phyloP scores from a whole-genome alignment of 2,113 vertebrate species.

The Menidia beryllina region DNA sequence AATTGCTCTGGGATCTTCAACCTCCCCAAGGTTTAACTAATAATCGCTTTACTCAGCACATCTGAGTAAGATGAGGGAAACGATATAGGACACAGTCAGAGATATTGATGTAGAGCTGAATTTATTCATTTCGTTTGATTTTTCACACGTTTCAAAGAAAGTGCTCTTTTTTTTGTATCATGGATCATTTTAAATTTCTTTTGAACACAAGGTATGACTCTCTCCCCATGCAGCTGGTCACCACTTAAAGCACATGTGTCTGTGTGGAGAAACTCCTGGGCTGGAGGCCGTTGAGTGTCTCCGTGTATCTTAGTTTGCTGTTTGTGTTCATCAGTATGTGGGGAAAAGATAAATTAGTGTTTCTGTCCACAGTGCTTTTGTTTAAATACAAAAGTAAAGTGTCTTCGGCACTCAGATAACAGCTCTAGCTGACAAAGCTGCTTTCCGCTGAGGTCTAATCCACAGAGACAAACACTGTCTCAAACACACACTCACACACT shows the following conservation, averaged over 20 bases:
- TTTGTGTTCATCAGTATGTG: conserved; percentile 43
- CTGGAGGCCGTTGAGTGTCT: conserved; percentile 18
- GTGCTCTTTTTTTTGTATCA: conserved; percentile 62
- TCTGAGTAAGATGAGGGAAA: conserved; percentile 62
- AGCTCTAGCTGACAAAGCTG: conserved; percentile 69
- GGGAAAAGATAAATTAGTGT: conserved; percentile 46
- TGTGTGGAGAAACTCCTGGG: conserved; percentile 14
- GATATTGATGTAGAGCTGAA: conserved; percentile 40
- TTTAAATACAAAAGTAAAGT: conserved; percentile 63
- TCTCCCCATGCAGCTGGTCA: conserved; percentile 56
- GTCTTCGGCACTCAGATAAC: conserved; percentile 70
- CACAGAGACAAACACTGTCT: conserved; percentile 69
- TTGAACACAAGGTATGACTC: conserved; percentile 72
- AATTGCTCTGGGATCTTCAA: conserved; percentile 68
- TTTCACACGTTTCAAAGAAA: conserved; percentile 37
- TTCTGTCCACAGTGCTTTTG: conserved; percentile 59
- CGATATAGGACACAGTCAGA: conserved; percentile 12
- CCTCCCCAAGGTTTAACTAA: conserved; percentile 51
- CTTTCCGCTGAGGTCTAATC: conserved; percentile 73
- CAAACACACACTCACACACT: conserved; percentile 61
- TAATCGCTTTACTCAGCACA: conserved; percentile 71
- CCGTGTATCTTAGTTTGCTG: conserved; percentile 25
- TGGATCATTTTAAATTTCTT: conserved; percentile 80
- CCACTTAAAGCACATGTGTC: conserved; percentile 34
- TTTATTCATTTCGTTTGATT: conserved; percentile 47